These are phyloP conservation scores for Podarcis muralis DNA, from an alignment of 2,113 vertebrate species.

Conservation along the genomic window DNA sequence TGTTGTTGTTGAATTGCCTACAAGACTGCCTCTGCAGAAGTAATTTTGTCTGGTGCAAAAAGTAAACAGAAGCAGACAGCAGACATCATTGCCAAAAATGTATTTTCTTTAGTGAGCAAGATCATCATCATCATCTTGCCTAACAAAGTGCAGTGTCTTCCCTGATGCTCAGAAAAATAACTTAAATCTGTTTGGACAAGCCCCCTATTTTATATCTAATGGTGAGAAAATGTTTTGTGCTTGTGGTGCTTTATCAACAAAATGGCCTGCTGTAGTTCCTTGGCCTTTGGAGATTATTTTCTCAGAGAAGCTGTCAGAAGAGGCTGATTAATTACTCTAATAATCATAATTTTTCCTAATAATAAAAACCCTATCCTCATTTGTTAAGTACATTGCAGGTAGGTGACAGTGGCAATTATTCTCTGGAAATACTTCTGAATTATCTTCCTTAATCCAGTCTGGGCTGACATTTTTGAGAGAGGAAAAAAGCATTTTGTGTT, in stretches of 20 bases:
- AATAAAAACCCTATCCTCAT: conserved; percentile 81
- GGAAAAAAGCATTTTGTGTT: conserved; percentile 75
- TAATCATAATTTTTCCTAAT: conserved; percentile 85
- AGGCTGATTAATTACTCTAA: conserved; percentile 92
- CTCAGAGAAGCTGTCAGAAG: conserved; percentile 81
- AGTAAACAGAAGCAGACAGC: conserved; percentile 16
- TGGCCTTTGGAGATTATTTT: conserved; percentile 80
- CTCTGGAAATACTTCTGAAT: conserved; percentile 82
- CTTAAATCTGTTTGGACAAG: conserved; percentile 57
- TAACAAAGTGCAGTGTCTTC: conserved; percentile 28
- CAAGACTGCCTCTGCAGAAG: not conserved
- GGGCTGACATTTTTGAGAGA: conserved; percentile 84
- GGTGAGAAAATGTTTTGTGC: conserved; percentile 60
- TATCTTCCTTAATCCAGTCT: conserved; percentile 84
- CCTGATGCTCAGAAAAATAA: conserved; percentile 39
- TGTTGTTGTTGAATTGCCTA: no score
- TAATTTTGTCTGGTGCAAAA: not conserved
- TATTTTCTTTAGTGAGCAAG: conserved; percentile 33
- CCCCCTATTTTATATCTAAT: conserved; percentile 49
- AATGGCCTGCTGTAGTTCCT: conserved; percentile 78
- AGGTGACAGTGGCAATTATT: conserved; percentile 86
- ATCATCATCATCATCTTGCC: conserved; percentile 23
- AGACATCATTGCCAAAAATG: conserved; percentile 32
- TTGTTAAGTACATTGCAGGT: conserved; percentile 85
- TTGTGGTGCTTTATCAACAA: conserved; percentile 81